Conservation (phyloP, 2,888 invertebrate species). For the Thymelicus acteon region DNA sequence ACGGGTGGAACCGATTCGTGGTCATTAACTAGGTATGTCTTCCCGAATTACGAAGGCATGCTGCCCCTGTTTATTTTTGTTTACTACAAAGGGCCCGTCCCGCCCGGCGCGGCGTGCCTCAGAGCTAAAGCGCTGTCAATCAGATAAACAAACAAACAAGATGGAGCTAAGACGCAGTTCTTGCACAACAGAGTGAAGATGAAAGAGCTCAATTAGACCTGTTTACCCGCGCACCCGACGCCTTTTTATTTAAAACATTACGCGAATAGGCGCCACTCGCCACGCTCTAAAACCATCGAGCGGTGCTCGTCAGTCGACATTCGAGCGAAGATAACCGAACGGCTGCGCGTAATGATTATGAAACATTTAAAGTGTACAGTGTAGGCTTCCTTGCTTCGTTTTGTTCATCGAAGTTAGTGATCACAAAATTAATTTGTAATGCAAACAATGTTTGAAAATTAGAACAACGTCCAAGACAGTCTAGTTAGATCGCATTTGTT, state of each 20-base stretch:
- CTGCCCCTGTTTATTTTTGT: not conserved
- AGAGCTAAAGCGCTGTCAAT: constrained; percentile 25
- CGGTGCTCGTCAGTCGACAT: too few species aligned
- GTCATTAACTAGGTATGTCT: not conserved
- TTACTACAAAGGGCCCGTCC: not conserved
- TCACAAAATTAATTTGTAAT: too few species aligned
- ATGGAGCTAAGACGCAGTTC: constrained; percentile 13
- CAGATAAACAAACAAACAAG: constrained; percentile 33
- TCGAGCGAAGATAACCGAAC: too few species aligned
- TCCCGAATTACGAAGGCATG: constrained; percentile 6
- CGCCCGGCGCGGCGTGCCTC: not conserved
- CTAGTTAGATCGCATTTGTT: too few species aligned
- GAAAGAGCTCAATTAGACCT: constrained; percentile 46
- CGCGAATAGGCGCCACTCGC: constrained; percentile 18
- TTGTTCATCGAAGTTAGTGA: too few species aligned
- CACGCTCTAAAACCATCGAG: constrained; percentile 6
- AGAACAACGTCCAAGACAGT: too few species aligned
- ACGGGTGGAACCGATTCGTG: too few species aligned
- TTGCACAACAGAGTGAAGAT: constrained; percentile 38
- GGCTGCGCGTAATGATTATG: too few species aligned
- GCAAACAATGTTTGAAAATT: too few species aligned
- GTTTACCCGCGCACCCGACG: constrained; percentile 40
- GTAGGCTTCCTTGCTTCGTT: too few species aligned
- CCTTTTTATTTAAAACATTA: constrained; percentile 31
- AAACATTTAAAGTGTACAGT: too few species aligned